Conservation (phyloP, 2,797 vertebrate species). For the Choloepus didactylus region DNA sequence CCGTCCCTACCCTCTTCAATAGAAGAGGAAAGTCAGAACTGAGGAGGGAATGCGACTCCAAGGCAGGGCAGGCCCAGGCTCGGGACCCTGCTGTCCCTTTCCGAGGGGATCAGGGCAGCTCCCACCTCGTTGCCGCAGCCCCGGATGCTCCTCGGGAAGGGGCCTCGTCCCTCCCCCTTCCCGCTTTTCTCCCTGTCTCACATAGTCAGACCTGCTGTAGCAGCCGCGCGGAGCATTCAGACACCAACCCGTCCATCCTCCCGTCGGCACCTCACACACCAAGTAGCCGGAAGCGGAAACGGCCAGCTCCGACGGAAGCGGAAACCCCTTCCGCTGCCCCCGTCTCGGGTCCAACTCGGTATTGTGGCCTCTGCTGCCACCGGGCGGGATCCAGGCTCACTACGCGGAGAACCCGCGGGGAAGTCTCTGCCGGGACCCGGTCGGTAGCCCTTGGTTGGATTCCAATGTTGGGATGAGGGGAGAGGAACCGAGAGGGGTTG, state of each 20-base stretch:
- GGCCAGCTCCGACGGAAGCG: background rate
- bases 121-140: accelerated
- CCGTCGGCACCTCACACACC: background rate
- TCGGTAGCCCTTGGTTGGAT: accelerated
- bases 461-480: accelerated
- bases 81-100: no score
- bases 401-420: accelerated
- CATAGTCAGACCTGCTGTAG: conserved; percentile 90
- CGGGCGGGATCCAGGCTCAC: conserved; percentile 30
- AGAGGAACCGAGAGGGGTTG: background rate
- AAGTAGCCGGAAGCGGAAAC: conserved; percentile 68
- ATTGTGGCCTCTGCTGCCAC: background rate
- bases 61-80: background rate
- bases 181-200: background rate
- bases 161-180: background rate
- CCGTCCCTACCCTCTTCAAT: background rate
- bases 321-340: background rate
- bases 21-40: background rate
- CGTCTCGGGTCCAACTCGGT: accelerated
- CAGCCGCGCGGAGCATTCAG: conserved; percentile 89
- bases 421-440: accelerated
- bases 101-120: accelerated
- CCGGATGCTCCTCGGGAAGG: accelerated
- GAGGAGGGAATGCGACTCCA: background rate
- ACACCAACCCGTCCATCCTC: conserved; percentile 90